Evolutionary conservation across 1,140 invertebrate genomes (phyloP).

Genomic region (Temnothorax curvispinosus): DNA sequence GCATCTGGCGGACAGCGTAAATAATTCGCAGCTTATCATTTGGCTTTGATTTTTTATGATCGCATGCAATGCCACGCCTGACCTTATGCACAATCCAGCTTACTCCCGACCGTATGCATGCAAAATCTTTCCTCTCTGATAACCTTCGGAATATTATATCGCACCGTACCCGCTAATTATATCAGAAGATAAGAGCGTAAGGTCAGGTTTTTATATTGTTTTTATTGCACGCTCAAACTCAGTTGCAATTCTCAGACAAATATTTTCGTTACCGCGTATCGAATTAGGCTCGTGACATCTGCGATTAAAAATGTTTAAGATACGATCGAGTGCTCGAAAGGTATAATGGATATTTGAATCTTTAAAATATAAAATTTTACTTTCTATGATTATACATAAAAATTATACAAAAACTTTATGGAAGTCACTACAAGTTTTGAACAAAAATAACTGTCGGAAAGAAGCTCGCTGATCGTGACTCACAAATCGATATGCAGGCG

Average conservation of each 20-base stretch:
- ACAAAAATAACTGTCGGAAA: slow-evolving; percentile 13
- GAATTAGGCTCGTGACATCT: slow-evolving; percentile 10
- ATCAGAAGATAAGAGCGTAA: slow-evolving; percentile 61
- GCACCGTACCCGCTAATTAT: slow-evolving; percentile 60
- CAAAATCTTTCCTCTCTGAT: slow-evolving; percentile 63
- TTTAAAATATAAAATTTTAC: background rate
- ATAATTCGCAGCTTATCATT: slow-evolving; percentile 49
- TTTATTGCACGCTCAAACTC: background rate
- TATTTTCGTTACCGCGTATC: background rate
- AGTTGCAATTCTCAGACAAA: background rate
- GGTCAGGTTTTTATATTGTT: slow-evolving; percentile 42
- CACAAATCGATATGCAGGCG: slow-evolving; percentile 45
- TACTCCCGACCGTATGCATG: slow-evolving; percentile 51
- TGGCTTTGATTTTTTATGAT: slow-evolving; percentile 49
- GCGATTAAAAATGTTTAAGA: slow-evolving; percentile 14
- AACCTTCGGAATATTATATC: slow-evolving; percentile 64
- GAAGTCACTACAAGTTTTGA: background rate
- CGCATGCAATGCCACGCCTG: slow-evolving; percentile 61
- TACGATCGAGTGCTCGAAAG: background rate
- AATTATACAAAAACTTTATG: background rate
- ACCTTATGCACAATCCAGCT: slow-evolving; percentile 64
- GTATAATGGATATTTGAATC: background rate
- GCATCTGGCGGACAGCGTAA: slow-evolving; percentile 37
- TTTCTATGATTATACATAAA: background rate
- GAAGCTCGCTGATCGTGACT: slow-evolving; percentile 53